A percentile compares a stretch with the other conserved stretches of the same genome.
These are phyloP conservation scores for Tursiops truncatus DNA, from an alignment of 2,113 vertebrate genomes.

Conservation along the genomic window DNA sequence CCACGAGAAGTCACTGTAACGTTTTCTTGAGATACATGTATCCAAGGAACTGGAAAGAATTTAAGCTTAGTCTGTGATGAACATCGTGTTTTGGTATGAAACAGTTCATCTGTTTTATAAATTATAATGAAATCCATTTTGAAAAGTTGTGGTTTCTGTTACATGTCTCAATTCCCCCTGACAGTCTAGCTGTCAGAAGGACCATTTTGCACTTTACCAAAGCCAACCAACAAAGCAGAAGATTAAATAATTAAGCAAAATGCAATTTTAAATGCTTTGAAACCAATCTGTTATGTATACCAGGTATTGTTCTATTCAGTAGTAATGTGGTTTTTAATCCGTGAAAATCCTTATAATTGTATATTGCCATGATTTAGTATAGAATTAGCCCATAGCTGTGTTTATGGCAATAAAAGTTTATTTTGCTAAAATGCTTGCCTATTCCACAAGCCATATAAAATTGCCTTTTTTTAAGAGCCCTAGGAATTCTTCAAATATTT, in stretches of 20 bases:
- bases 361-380: constrained; percentile 2
- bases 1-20: not conserved
- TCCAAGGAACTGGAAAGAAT: not conserved
- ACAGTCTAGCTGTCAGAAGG: not conserved
- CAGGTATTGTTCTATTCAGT: not conserved
- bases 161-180: not conserved
- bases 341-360: not conserved
- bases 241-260: constrained; percentile 19
- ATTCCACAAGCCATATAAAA: not conserved
- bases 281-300: not conserved
- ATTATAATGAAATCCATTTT: not conserved
- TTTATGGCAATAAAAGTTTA: not conserved
- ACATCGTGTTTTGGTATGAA: not conserved
- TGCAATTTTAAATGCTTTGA: not conserved
- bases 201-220: not conserved
- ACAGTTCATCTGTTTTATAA: not conserved
- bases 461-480: not conserved
- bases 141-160: not conserved
- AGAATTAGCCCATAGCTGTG: not conserved
- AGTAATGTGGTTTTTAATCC: not conserved
- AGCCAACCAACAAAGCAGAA: not conserved
- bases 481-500: not conserved
- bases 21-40: not conserved
- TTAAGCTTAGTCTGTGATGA: not conserved
- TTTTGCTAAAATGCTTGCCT: not conserved